A percentile compares a stretch with the other conserved stretches of the same genome.
Conservation (phyloP, 2,888 invertebrate species). For the Pachliopta kotzebuea region DNA sequence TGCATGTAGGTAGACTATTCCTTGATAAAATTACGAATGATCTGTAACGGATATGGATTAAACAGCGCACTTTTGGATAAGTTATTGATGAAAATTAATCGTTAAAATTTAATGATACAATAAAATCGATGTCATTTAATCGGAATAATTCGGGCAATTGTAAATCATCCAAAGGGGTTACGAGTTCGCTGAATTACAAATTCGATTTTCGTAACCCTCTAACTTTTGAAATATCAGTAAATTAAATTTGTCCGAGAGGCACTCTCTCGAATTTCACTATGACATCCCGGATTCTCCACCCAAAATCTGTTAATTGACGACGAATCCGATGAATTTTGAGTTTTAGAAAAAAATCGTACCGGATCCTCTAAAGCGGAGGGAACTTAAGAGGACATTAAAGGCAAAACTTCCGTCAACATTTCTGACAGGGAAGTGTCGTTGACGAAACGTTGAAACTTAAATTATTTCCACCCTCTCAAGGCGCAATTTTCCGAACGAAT, state of each 20-base stretch:
- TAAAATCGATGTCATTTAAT: conserved; percentile 2
- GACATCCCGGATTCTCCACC: conserved; percentile 15
- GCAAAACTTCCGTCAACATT: conserved; percentile 29
- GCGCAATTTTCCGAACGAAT: conserved; percentile 29
- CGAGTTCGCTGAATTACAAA: conserved; percentile 14
- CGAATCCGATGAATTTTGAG: conserved; percentile 20
- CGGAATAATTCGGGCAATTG: neutral
- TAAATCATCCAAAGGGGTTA: conserved; percentile 3
- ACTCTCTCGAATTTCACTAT: conserved; percentile 18
- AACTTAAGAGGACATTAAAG: conserved; percentile 20
- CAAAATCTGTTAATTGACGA: conserved; percentile 22
- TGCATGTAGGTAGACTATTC: too few relatives aligned
- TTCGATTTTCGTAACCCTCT: conserved; percentile 14
- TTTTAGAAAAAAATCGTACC: conserved; percentile 4
- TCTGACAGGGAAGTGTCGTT: conserved; percentile 30
- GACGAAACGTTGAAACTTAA: conserved; percentile 31
- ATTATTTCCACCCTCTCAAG: conserved; percentile 26
- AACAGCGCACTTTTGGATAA: too few relatives aligned
- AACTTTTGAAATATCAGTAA: conserved; percentile 20
- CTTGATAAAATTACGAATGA: too few relatives aligned
- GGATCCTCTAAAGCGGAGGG: neutral
- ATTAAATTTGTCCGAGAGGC: conserved; percentile 22
- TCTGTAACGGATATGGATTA: too few relatives aligned
- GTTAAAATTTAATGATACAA: neutral
- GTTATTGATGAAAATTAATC: neutral